Percentiles rank a stretch among this genome's conserved stretches.
These are phyloP conservation scores for Capreolus pygargus DNA, from an alignment of 2,113 vertebrate genomes.

Conservation along the genomic window DNA sequence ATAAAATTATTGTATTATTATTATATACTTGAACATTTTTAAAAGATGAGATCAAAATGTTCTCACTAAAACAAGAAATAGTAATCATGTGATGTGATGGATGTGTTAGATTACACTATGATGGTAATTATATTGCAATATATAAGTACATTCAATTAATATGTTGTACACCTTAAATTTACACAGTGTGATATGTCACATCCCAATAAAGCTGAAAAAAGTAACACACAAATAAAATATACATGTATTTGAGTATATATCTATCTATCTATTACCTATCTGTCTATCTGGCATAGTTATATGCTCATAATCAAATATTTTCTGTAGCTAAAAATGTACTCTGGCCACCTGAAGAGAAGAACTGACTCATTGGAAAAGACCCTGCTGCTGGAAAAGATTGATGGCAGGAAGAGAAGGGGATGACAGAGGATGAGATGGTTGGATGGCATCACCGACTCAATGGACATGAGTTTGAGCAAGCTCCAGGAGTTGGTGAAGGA, in stretches of 20 bases:
- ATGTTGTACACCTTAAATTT: background rate
- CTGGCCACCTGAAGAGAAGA: background rate
- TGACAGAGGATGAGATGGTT: background rate
- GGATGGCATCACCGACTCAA: background rate
- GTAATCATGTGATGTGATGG: background rate
- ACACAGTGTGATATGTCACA: background rate
- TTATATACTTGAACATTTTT: background rate
- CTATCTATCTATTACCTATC: background rate
- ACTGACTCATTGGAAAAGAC: background rate
- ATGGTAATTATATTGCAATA: background rate
- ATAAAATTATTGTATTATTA: background rate
- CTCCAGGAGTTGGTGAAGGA: background rate
- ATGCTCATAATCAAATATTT: constrained; percentile 18
- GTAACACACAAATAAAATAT: background rate
- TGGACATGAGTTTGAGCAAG: background rate
- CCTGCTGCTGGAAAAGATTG: background rate
- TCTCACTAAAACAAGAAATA: background rate
- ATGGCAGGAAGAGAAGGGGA: background rate
- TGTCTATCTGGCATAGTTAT: background rate
- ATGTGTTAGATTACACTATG: background rate
- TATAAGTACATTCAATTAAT: background rate
- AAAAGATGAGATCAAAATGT: background rate
- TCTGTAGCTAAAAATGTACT: background rate
- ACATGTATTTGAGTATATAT: background rate
- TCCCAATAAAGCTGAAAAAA: background rate